Conservation (phyloP, 23 tunicate species). For the Pegea sp. region DNA sequence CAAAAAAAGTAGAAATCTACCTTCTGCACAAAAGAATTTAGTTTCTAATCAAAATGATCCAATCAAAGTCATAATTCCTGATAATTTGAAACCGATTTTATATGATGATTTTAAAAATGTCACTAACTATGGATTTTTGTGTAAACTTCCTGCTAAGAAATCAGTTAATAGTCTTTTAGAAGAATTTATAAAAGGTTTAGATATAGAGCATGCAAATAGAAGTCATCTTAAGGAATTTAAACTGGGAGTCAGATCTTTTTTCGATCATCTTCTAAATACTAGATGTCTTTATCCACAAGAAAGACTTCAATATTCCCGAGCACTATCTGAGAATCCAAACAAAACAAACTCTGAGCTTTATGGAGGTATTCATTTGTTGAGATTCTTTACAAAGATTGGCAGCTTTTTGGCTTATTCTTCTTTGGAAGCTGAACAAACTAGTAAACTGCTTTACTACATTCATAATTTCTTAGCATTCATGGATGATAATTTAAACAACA, state of each 20-base stretch:
- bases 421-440: conserved; percentile 29
- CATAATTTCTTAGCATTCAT: conserved; percentile 26
- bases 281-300: conserved; percentile 47
- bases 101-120: conserved; percentile 72
- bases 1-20: conserved; percentile 25
- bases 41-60: no score
- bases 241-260: conserved; percentile 53
- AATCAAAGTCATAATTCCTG: conserved; percentile 36
- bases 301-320: conserved; percentile 36
- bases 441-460: conserved; percentile 16
- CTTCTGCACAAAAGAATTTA: no score
- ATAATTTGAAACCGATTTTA: conserved; percentile 30
- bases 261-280: conserved; percentile 56
- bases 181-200: no score
- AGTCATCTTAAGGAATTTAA: conserved; percentile 26
- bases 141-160: conserved; percentile 38
- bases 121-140: conserved; percentile 40
- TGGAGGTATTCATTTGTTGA: conserved; percentile 45
- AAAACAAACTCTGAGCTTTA: conserved; percentile 25
- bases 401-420: conserved; percentile 40
- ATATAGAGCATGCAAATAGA: conserved; percentile 11
- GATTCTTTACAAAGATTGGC: conserved; percentile 62
- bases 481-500: no score
- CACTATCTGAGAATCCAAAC: conserved; percentile 22
- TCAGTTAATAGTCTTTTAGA: no score